Conservation (phyloP, 2,113 vertebrate species). For the Peromyscus leucopus region DNA sequence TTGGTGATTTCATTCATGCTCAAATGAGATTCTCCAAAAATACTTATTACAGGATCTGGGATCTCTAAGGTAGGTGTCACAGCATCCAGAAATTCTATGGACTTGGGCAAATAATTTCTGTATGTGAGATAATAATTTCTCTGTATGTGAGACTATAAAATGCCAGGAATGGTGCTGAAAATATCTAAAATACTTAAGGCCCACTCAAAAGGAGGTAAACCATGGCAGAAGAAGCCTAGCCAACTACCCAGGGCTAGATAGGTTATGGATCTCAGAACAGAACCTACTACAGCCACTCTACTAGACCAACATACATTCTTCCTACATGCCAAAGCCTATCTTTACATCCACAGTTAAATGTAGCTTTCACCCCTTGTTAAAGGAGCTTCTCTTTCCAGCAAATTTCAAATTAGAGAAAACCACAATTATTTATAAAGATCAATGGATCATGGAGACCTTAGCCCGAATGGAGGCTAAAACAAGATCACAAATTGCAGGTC, state of each 20-base stretch:
- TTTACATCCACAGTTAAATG: neutral
- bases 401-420: neutral
- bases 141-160: neutral
- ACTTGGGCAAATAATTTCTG: constrained; percentile 26
- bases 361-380: neutral
- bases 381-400: neutral
- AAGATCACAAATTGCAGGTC: neutral
- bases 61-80: neutral
- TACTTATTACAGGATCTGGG: neutral
- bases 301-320: neutral
- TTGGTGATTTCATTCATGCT: neutral
- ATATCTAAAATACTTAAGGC: neutral
- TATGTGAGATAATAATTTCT: neutral
- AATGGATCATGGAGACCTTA: neutral
- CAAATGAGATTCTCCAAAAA: constrained; percentile 15
- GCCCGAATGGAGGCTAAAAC: neutral
- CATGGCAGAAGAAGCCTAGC: neutral
- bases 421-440: neutral
- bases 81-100: neutral
- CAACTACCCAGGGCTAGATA: too few species aligned
- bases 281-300: neutral
- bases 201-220: neutral
- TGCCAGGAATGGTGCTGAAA: neutral
- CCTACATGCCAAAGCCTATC: neutral
- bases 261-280: neutral